Evolutionary conservation across 1,140 invertebrate genomes (phyloP), one percentile per base, ranked within the genome.

Genomic region (Helicoverpa armigera): DNA sequence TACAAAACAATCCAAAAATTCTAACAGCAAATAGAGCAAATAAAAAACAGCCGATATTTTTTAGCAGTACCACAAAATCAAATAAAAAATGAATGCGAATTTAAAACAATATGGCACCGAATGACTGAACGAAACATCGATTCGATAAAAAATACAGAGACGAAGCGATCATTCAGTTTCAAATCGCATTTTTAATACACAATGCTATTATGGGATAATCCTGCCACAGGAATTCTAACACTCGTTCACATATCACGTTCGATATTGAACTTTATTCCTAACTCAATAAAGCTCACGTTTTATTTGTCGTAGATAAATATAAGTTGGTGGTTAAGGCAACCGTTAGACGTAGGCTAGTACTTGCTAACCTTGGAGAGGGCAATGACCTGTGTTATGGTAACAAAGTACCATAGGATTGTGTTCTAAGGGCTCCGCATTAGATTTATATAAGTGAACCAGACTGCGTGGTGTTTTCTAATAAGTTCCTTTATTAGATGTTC

Each of bases 281-380:
- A 23, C 5, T 10, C 9, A 11, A 13, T 50, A 69, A 69, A 16
- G 65, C 18, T 23, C 2, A 0, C 16, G 16, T 13, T 50, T 69
- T 50, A 23, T 18, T 23, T 69, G 43, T 69, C 5, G 12, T 54
- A 54, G 23, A 12, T 5, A 43, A 60, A 48, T 50, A 35, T 74
- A 61, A 31, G n/a, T 35, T 74, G 54, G 65, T 75, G 11, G 12
- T 48, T 67, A 67, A 69, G 35, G 48, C 16, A 48, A 85, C 86
- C 84, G 86, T 84, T 85, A 74, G 72, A 23, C 35, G 29, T 83
- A 82, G 74, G 51, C 65, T 69, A 69, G 65, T 69, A 50, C 35
- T 72, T 77, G 81, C 61, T 86, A 88, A 87, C 90, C 90, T 91
- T 91, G 88, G 75, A 58, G 79, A 82, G 90, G 82, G 53, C 89